Base-by-base conservation (phyloP, 2,797 vertebrate species). In the Gephyroberyx darwinii region DNA sequence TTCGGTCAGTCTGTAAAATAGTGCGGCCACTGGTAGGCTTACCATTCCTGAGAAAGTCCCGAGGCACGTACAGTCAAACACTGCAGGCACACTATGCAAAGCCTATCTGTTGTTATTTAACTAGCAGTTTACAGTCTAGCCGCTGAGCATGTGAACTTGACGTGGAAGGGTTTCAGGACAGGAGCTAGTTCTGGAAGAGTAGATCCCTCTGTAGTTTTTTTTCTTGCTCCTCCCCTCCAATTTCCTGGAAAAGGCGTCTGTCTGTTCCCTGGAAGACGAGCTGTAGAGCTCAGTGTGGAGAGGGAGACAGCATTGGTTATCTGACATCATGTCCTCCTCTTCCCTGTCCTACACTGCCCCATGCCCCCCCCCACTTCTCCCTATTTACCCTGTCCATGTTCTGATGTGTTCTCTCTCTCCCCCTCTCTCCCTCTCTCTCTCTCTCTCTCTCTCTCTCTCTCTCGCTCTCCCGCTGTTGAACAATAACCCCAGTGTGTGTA, bases 401-500 rank as follows among this genome's bases (percentile, higher is more conserved):
- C 64, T 26, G 26, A 26, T 75, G 77, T 75, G 67, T 58, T 68
- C 75, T 67, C 55, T 33, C 62, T 62, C 64, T 61, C 55, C 54
- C 57, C 51, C 72, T 68, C 51, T 31, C 59, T 50, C 39, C 10
- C 69, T 45, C 65, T 57, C 55, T 56, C 53, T 51, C 72, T 68
- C 51, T 37, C 59, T 50, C 39, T 17, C 69, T 45, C 69, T 53
- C 55, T 52, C 56, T 60, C 68, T 63, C 63, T 71, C 66, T 72
- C 54, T 65, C 5, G 56, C 75, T 85, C 71, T 71, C 65, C 59
- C 66, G 64, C 65, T 79, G 81, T 85, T 84, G 87, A 92, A 93
- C 92, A 94, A 92, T 93, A 92, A 92, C 82, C 79, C 78, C 64
- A 79, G 85, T 93, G 89, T 93, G 77, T 74, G 83, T 81, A 33